Evolutionary conservation across 2,797 vertebrate genomes (phyloP), one percentile per base, ranked within the genome.

Genomic region (Thaleichthys pacificus): DNA sequence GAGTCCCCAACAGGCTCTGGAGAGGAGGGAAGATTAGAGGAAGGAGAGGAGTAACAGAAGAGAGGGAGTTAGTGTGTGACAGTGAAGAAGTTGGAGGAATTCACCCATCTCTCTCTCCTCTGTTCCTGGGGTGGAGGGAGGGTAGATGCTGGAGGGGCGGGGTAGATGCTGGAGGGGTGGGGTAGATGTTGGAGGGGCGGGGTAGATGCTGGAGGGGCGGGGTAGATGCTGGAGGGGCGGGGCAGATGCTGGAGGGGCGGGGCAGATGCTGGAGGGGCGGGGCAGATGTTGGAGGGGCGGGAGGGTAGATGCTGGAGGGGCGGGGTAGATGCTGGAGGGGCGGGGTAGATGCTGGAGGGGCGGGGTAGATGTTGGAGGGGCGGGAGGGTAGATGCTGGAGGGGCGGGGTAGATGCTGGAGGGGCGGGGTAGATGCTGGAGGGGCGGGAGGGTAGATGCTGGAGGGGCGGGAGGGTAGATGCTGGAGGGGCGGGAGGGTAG

Each of bases 31-130:
- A 32, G 30, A 32, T 32, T 32, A 32, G 30, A 32, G 30, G 30
- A 32, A 32, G 30, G 30, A 35, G 32, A 70, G 67, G 0, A 9
- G 4, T 60, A 64, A 47, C 71, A 57, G 62, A 3, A 64, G 62
- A 30, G 49, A 61, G 49, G 58, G 66, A 7, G 35, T 38, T 32
- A 74, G 32, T n/a, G 14, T 62, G 5, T 66, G 76, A 80, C 74
- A 77, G 64, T 75, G 77, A 83, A 79, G 77, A 83, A 79, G 69
- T 68, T 65, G 61, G 68, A 68, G 32, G 56, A 72, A 5, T 32
- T 64, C 74, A 24, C 54, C 32, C 73, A 68, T 17, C 79, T 79
- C 63, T 74, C 64, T 72, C 61, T 63, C 67, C 47, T 49, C 58
- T 64, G 64, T 70, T 66, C 64, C 49, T 32, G 68, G 68, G 73